These are phyloP conservation scores for Talpa occidentalis DNA, from an alignment of 2,113 vertebrate genomes.

Conservation along the genomic window DNA sequence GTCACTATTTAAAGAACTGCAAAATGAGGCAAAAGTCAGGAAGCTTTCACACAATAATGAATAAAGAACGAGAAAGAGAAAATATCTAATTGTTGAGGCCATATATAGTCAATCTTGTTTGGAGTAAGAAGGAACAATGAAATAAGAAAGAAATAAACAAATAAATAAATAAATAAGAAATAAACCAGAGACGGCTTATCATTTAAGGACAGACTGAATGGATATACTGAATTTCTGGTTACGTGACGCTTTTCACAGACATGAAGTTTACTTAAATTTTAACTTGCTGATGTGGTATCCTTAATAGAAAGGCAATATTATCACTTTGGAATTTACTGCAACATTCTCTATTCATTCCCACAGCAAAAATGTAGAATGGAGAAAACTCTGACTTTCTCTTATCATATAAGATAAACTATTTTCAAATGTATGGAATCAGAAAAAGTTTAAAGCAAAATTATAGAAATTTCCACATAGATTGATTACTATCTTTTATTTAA, in stretches of 20 bases:
- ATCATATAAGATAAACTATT: not conserved
- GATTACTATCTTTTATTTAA: not conserved
- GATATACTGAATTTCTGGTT: not conserved
- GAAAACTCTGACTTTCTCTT: not conserved
- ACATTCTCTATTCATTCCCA: not conserved
- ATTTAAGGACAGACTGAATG: not conserved
- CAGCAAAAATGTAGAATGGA: not conserved
- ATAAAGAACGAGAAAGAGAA: not conserved
- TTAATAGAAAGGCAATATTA: not conserved
- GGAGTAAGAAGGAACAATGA: not conserved
- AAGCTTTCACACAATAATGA: not conserved
- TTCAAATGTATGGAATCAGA: constrained; percentile 14
- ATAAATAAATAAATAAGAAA: too few relatives aligned
- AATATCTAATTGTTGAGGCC: not conserved
- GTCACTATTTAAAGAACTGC: not conserved
- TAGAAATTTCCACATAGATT: not conserved
- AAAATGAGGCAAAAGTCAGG: not conserved
- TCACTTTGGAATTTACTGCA: not conserved
- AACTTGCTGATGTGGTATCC: not conserved
- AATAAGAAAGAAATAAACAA: too few relatives aligned
- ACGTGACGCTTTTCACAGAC: not conserved
- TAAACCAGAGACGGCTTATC: not conserved
- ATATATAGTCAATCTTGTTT: not conserved
- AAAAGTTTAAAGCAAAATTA: not conserved
- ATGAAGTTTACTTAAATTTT: not conserved